Evolutionary conservation across 2,797 vertebrate genomes (phyloP).

Genomic region (Cygnus olor): DNA sequence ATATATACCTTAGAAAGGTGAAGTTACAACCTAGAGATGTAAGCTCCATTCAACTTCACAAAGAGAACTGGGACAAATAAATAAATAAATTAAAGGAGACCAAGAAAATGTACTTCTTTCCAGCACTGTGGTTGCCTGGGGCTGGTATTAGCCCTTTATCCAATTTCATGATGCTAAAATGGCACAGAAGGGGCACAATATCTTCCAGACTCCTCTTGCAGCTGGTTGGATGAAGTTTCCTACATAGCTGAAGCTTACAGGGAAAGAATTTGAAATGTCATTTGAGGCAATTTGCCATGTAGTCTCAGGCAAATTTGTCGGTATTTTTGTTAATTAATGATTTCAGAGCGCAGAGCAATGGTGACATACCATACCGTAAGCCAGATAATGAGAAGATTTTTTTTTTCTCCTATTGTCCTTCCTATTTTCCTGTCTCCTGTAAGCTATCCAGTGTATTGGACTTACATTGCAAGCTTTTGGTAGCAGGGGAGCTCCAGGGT

Average conservation of each 20-base stretch:
- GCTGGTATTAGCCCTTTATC: neutral
- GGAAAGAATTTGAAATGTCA: neutral
- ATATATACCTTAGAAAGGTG: neutral
- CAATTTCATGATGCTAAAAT: neutral
- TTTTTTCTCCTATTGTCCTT: neutral
- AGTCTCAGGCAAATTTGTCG: neutral
- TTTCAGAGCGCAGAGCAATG: neutral
- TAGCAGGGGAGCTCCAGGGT: neutral
- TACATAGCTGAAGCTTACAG: neutral
- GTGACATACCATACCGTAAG: accelerated
- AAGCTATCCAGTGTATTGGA: neutral
- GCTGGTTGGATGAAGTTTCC: neutral
- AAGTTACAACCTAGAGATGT: neutral
- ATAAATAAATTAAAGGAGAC: neutral
- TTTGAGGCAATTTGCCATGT: neutral
- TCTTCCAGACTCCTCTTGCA: neutral
- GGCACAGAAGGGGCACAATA: neutral
- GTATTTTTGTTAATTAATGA: neutral
- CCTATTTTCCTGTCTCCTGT: too few species aligned
- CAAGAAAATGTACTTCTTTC: neutral
- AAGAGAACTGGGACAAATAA: neutral
- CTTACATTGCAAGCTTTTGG: neutral
- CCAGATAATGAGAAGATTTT: neutral
- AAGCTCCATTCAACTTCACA: neutral
- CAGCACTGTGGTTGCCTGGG: neutral